phyloP scores from a whole-genome alignment of 1,140 invertebrate genomes.

The Solenopsis fugax region DNA sequence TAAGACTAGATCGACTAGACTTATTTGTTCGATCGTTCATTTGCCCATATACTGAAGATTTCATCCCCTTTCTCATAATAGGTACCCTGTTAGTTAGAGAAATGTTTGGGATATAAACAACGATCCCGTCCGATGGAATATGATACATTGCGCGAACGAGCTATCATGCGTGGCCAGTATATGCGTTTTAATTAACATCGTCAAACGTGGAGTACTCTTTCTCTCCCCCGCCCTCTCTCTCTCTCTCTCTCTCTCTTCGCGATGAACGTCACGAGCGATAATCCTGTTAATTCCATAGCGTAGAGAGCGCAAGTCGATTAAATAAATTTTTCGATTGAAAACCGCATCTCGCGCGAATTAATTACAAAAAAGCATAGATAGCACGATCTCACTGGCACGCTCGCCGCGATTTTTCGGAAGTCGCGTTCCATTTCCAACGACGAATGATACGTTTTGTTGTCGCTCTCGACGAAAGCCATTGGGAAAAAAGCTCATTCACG shows the following conservation, averaged over 20 bases:
- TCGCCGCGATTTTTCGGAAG: constrained; percentile 26
- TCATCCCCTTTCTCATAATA: neutral
- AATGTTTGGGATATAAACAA: constrained; percentile 36
- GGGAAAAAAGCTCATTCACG: neutral
- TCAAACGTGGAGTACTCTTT: constrained; percentile 8
- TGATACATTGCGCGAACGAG: constrained; percentile 40
- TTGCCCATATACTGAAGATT: constrained; percentile 19
- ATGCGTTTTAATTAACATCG: constrained; percentile 60
- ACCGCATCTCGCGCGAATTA: constrained; percentile 19
- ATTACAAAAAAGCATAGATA: constrained; percentile 39
- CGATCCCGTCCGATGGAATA: constrained; percentile 27
- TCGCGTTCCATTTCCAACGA: constrained; percentile 8
- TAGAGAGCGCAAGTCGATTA: neutral
- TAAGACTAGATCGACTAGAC: constrained; percentile 44
- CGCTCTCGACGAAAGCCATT: neutral
- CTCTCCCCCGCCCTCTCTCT: neutral
- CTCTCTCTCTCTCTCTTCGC: neutral
- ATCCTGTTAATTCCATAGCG: constrained; percentile 35
- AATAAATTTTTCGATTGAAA: constrained; percentile 54
- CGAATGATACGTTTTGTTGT: constrained; percentile 10
- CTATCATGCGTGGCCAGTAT: neutral
- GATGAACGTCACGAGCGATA: constrained; percentile 20
- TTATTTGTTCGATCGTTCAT: constrained; percentile 22
- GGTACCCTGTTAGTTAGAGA: constrained; percentile 35
- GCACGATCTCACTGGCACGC: neutral